Percentiles rank a stretch among this genome's conserved stretches.
Conservation (phyloP, 2,113 vertebrate genomes). For the Sitta europaea region DNA sequence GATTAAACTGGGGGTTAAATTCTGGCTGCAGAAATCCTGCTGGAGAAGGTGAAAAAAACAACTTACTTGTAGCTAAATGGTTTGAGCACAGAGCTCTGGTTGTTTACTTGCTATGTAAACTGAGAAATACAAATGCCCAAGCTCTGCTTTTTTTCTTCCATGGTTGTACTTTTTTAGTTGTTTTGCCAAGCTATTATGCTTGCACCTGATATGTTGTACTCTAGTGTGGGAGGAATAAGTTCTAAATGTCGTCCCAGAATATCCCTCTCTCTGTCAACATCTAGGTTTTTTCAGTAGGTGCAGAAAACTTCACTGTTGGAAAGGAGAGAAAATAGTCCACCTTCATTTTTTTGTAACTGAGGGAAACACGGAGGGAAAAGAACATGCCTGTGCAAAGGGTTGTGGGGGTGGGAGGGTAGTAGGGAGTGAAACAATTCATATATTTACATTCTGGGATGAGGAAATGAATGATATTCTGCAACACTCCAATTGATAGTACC, state of each 20-base stretch:
- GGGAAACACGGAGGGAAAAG: background rate
- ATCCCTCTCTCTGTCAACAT: background rate
- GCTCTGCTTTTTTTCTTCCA: background rate
- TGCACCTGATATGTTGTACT: background rate
- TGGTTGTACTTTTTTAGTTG: background rate
- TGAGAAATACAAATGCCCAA: background rate
- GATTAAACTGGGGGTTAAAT: background rate
- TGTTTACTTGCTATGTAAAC: background rate
- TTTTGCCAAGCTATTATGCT: background rate
- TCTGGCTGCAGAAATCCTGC: background rate
- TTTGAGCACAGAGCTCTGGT: background rate
- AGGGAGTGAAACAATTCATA: background rate
- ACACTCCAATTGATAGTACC: background rate
- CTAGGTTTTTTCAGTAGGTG: background rate
- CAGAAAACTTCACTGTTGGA: background rate
- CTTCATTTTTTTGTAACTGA: background rate
- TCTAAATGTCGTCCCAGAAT: background rate
- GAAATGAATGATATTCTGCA: background rate
- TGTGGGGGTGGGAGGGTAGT: accelerated
- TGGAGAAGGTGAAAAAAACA: background rate
- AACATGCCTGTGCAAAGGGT: background rate
- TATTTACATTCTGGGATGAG: background rate
- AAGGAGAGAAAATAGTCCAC: background rate
- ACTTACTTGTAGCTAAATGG: background rate
- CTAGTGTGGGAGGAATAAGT: background rate